A percentile compares a stretch with the other conserved stretches of the same genome.
phyloP scores from a whole-genome alignment of 2,797 vertebrate species.

The Sitta carolinensis region DNA sequence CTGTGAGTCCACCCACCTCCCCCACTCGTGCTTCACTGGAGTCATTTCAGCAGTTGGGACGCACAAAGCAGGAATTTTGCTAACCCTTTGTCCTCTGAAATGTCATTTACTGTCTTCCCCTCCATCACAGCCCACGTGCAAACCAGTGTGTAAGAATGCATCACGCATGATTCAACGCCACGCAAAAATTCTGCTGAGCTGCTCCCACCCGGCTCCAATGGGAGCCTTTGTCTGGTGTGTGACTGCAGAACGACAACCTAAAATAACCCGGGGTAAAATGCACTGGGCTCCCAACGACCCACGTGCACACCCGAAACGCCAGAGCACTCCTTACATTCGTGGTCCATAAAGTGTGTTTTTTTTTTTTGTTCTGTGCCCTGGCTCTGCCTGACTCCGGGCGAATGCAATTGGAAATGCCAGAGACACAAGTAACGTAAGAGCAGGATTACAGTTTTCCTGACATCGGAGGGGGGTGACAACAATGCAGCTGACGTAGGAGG shows the following conservation, averaged over 20 bases:
- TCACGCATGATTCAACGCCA: neutral
- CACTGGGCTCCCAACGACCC: neutral
- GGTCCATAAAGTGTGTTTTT: neutral
- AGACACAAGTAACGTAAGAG: constrained; percentile 7
- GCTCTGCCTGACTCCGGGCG: neutral
- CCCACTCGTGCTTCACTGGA: neutral
- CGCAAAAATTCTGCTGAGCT: neutral
- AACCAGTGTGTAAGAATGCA: neutral
- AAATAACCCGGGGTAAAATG: neutral
- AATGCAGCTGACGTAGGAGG: constrained; percentile 57
- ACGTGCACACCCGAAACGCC: neutral
- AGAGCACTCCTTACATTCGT: neutral
- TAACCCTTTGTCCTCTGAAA: neutral
- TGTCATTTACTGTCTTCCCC: neutral
- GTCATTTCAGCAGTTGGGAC: neutral
- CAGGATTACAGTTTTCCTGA: constrained; percentile 51
- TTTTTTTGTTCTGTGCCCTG: neutral
- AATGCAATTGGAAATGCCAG: constrained; percentile 31
- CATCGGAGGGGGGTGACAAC: constrained; percentile 34
- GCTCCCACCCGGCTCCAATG: neutral
- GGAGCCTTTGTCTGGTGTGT: neutral
- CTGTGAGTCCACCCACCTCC: neutral
- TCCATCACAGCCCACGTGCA: neutral
- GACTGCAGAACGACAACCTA: neutral
- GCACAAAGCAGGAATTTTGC: neutral